Evolutionary conservation across 2,888 invertebrate species (phyloP), one percentile per base, ranked within the genome.

Genomic region (Tigriopus californicus): DNA sequence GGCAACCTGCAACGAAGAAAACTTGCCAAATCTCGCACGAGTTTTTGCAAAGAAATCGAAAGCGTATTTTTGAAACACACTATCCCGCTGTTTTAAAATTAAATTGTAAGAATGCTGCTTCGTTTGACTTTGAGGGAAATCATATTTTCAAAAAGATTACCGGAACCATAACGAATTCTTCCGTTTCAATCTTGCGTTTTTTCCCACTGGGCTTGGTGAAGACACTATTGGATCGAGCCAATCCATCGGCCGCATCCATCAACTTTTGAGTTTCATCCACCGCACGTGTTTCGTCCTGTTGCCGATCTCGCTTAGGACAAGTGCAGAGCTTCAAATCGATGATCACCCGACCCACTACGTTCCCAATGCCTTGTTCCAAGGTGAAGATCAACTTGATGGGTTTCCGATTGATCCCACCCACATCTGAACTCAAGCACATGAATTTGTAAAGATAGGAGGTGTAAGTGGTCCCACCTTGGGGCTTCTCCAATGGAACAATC

Each of bases 311-410:
- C 5, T 41, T 41, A 18, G 54, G 54, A 54, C 54, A 54, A n/a
- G 54, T 18, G 18, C 54, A 54, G 15, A 54, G 33, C 18, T 41
- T 4, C n/a, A 54, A 15, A 41, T 54, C 54, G 12, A 54, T n/a
- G 33, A 18, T 40, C n/a, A 40, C 41, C 8, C 54, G 54, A 41
- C 54, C 54, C n/a, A 54, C 15, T 11, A 41, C 41, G 2, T 25
- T 5, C 8, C 40, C 54, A 41, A 18, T 15, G 24, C 52, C 52
- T 2, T 41, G 18, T 41, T 54, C 54, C 6, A 54, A 22, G 10
- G 54, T 54, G 15, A 54, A 54, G n/a, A 54, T 54, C 18, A 54
- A 18, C 40, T 54, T 54, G 13, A 54, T 41, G 22, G 54, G 54
- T n/a, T 41, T 33, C 41, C 54, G 54, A 22, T 54, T 54, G 22